Evolutionary conservation across 2,888 invertebrate genomes (phyloP).

Genomic region (Gnatocerus cornutus): DNA sequence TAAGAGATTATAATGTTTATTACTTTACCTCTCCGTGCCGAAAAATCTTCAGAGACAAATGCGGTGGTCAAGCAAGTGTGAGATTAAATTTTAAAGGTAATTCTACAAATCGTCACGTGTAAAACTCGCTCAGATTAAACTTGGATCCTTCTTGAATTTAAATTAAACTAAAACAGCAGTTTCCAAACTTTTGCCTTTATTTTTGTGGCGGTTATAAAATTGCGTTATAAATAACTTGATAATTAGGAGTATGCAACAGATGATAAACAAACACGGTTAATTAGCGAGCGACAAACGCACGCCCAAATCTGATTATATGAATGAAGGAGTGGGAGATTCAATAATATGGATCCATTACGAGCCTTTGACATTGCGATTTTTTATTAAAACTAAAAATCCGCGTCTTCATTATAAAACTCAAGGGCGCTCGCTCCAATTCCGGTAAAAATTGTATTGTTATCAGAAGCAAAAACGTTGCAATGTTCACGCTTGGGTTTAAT

Average conservation of each 20-base stretch:
- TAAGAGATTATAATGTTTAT: no score
- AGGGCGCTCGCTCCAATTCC: no score
- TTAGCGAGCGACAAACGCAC: slow-evolving; percentile 29
- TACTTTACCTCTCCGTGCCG: neutral
- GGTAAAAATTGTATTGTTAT: no score
- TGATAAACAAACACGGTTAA: slow-evolving; percentile 20
- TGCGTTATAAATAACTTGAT: slow-evolving; percentile 16
- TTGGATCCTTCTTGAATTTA: slow-evolving; percentile 21
- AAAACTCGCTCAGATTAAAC: slow-evolving; percentile 27
- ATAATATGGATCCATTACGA: neutral
- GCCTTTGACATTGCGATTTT: neutral
- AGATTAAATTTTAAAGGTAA: slow-evolving; percentile 32
- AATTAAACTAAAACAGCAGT: slow-evolving; percentile 17
- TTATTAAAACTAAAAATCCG: no score
- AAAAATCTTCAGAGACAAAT: slow-evolving; percentile 6
- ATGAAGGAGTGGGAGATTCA: slow-evolving; percentile 25
- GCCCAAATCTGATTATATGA: slow-evolving; percentile 15
- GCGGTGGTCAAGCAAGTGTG: slow-evolving; percentile 29
- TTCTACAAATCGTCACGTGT: slow-evolving; percentile 38
- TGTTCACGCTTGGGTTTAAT: no score
- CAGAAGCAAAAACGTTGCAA: no score
- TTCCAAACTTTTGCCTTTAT: neutral
- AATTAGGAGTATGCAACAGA: slow-evolving; percentile 26
- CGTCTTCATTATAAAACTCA: no score
- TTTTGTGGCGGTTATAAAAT: neutral